A percentile compares a stretch with the other conserved stretches of the same genome.
Evolutionary conservation across 2,113 vertebrate species (phyloP).

Genomic region (Triplophysa rosa): DNA sequence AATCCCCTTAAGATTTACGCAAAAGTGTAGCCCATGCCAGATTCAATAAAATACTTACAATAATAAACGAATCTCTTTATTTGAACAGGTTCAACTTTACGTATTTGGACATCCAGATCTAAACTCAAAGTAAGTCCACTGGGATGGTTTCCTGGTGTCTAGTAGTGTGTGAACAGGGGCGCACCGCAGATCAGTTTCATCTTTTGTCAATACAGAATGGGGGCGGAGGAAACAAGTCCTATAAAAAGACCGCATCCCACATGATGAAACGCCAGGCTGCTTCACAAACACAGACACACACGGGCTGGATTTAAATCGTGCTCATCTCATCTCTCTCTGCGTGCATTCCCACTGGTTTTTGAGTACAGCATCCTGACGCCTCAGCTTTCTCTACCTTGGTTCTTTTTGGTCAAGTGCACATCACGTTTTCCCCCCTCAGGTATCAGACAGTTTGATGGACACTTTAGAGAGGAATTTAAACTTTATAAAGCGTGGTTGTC

Average conservation of each 20-base stretch:
- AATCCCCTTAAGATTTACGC: no score
- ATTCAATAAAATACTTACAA: no score
- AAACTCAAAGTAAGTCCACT: not conserved
- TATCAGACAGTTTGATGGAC: conserved; percentile 17
- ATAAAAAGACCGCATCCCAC: conserved; percentile 76
- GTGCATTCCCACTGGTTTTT: not conserved
- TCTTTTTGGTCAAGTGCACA: not conserved
- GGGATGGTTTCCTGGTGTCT: not conserved
- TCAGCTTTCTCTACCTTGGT: not conserved
- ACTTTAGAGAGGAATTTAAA: conserved; percentile 16
- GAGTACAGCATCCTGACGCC: not conserved
- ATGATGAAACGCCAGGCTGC: conserved; percentile 68
- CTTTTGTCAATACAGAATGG: conserved; percentile 73
- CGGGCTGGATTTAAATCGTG: conserved; percentile 57
- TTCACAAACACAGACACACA: conserved; percentile 56
- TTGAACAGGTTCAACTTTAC: no score
- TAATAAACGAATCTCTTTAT: no score
- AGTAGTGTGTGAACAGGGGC: conserved; percentile 48
- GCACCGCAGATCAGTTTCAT: conserved; percentile 68
- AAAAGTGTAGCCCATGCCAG: no score
- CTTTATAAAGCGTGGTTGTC: conserved; percentile 2
- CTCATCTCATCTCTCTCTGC: conserved; percentile 30
- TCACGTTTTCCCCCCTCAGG: not conserved
- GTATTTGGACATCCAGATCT: not conserved
- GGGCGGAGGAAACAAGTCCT: conserved; percentile 77